Base-by-base conservation (phyloP, 2,888 invertebrate species). In the Phragmatobia fuliginosa region DNA sequence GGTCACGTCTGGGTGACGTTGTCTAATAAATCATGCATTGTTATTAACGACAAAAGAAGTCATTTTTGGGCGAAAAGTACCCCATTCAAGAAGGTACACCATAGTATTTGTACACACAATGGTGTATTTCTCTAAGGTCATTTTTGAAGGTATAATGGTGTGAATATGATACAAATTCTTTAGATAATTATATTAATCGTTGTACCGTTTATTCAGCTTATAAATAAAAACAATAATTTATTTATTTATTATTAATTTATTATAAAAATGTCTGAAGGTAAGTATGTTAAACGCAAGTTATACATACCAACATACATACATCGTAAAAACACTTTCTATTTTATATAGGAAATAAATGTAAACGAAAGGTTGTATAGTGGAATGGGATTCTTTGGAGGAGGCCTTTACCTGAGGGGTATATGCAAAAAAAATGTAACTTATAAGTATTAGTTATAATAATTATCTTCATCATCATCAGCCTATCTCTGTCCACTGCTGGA, bases 21-120 rank as follows among this genome's bases (percentile, higher is more conserved):
- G 81, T 68, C 80, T 81, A 74, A 81, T 92, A 92, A 94, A 94
- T 94, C 94, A 93, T 90, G 90, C 87, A 91, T 94, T 93, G 94
- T 94, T 91, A 88, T 77, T 67, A 77, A 73, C 85, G 81, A 93
- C 94, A 94, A 94, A 90, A 92, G 94, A 93, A 93, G 93, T 92
- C 92, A 92, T 90, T 92, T 93, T 92, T 90, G 87, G 88, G 80
- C 87, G 87, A 87, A 92, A 91, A 93, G 92, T 92, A 90, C 85
- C 86, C 85, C 82, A 87, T 91, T 90, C 81, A 89, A 83, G 83
- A 78, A 78, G 78, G 76, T 79, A 80, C 76, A 84, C 85, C 83
- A 83, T 85, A 87, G 85, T 88, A 87, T 89, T 90, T 88, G 87
- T 84, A 66, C 75, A 80, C 83, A 83, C 82, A 78, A 83, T 76